Evolutionary conservation across 1,140 invertebrate species (phyloP).

Genomic region (Heliconius congener): DNA sequence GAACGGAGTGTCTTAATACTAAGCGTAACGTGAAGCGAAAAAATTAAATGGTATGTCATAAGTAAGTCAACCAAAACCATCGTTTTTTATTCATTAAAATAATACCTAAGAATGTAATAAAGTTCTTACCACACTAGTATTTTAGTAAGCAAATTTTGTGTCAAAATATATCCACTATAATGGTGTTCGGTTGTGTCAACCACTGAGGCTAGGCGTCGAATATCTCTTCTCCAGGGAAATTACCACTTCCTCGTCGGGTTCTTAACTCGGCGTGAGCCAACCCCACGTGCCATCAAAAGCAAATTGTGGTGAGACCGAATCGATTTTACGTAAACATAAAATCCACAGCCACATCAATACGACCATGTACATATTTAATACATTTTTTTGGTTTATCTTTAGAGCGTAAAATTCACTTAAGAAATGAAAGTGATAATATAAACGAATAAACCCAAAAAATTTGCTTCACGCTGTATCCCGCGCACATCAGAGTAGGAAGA

Average conservation of each 20-base stretch:
- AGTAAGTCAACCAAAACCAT: neutral
- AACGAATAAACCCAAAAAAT: neutral
- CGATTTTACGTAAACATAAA: constrained; percentile 51
- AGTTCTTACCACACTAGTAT: neutral
- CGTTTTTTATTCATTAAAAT: neutral
- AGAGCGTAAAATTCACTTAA: neutral
- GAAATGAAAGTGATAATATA: neutral
- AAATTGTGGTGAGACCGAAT: constrained; percentile 47
- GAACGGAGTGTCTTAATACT: too few species aligned
- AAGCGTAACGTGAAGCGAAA: too few species aligned
- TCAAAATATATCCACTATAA: neutral
- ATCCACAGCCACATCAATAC: constrained; percentile 45
- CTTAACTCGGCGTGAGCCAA: constrained; percentile 24
- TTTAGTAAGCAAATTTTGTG: neutral
- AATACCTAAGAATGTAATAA: neutral
- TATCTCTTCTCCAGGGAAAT: constrained; percentile 49
- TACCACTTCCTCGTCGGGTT: constrained; percentile 42
- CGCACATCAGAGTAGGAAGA: too few species aligned
- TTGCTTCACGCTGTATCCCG: too few species aligned
- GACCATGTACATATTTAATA: constrained; percentile 23
- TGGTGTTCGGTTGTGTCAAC: constrained; percentile 22
- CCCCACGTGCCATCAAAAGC: constrained; percentile 44
- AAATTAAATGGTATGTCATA: too few species aligned
- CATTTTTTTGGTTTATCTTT: neutral
- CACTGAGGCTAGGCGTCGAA: constrained; percentile 33